These are phyloP conservation scores for Telmatochromis sp. DNA, from an alignment of 2,113 vertebrate species.

Conservation along the genomic window DNA sequence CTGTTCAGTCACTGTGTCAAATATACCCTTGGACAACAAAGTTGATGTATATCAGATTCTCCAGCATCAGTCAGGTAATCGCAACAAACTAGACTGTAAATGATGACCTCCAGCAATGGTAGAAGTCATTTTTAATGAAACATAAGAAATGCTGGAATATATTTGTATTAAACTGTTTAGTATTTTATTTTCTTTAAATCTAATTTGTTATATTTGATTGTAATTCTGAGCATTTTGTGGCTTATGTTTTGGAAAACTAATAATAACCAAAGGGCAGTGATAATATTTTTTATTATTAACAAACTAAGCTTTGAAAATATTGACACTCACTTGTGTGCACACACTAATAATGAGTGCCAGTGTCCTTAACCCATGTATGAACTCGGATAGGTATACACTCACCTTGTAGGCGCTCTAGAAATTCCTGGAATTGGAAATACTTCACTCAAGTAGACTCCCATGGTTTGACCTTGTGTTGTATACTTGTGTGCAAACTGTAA, in stretches of 20 bases:
- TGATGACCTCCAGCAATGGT: background rate
- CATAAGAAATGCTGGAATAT: background rate
- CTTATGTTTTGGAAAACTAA: background rate
- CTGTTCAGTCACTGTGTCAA: background rate
- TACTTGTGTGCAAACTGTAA: background rate
- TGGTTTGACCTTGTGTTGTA: background rate
- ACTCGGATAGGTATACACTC: background rate
- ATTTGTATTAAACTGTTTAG: background rate
- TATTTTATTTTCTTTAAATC: background rate
- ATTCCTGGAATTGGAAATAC: background rate
- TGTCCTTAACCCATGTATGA: background rate
- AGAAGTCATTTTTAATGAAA: background rate
- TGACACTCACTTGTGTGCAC: background rate
- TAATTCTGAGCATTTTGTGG: background rate
- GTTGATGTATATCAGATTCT: background rate
- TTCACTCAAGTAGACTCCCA: background rate
- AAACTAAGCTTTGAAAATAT: background rate
- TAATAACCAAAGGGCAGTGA: background rate
- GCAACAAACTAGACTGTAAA: background rate
- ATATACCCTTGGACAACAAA: background rate
- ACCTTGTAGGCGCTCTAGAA: background rate
- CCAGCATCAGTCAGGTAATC: background rate
- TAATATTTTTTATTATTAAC: background rate
- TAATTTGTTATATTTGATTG: background rate
- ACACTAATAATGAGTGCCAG: background rate